Conservation (phyloP, 2,113 vertebrate genomes). For the Varanus salvator region DNA sequence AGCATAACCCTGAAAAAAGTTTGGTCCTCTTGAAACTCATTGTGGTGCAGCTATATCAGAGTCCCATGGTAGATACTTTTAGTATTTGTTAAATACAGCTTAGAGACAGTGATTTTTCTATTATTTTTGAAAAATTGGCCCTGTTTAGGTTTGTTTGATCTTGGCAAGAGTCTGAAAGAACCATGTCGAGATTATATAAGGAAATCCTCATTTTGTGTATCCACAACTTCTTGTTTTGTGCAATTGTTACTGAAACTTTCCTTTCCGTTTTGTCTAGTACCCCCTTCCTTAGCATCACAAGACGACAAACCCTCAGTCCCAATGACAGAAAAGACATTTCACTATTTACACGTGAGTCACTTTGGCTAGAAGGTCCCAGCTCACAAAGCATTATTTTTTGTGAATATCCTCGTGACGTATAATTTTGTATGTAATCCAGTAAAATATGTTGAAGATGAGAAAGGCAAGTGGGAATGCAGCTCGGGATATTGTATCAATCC, state of each 20-base stretch:
- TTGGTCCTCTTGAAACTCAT: constrained; percentile 85
- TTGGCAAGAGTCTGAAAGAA: constrained; percentile 68
- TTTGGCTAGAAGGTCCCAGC: constrained; percentile 75
- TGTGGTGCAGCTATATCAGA: constrained; percentile 74
- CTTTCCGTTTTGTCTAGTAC: constrained; percentile 52
- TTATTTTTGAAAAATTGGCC: constrained; percentile 68
- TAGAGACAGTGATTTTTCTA: constrained; percentile 50
- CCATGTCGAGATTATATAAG: constrained; percentile 54
- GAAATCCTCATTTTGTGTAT: constrained; percentile 52
- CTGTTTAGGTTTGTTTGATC: constrained; percentile 55
- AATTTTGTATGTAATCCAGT: constrained; percentile 99
- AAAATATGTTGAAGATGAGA: constrained; percentile 99
- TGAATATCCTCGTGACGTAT: constrained; percentile 94
- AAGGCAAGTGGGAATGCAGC: constrained; percentile 97
- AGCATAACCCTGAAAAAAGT: constrained; percentile 80
- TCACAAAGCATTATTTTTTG: constrained; percentile 80
- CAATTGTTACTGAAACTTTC: constrained; percentile 53
- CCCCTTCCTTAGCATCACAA: constrained; percentile 66
- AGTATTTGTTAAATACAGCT: constrained; percentile 51
- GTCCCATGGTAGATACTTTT: constrained; percentile 70
- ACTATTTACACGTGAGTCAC: constrained; percentile 80
- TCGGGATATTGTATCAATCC: constrained; percentile 97
- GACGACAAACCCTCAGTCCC: constrained; percentile 66
- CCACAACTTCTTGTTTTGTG: constrained; percentile 57
- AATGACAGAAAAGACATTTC: constrained; percentile 76